A percentile compares a stretch with the other conserved stretches of the same genome.
Conservation (phyloP, 2,888 invertebrate species). For the Camptogramma bilineatum region DNA sequence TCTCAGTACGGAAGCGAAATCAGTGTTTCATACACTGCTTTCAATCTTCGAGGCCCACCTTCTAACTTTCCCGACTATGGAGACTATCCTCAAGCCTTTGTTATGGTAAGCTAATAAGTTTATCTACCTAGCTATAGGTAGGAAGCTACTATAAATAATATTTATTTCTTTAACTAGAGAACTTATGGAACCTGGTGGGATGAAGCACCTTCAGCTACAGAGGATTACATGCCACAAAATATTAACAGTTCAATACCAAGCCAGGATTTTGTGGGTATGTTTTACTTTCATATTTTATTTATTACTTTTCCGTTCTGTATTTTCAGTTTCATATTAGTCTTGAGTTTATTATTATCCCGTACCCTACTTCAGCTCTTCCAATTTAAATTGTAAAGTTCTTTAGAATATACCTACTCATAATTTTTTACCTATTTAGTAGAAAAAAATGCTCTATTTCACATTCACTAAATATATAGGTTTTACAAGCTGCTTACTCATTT, state of each 20-base stretch:
- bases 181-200: slow-evolving; percentile 95
- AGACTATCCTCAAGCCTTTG: slow-evolving; percentile 95
- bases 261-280: slow-evolving; percentile 92
- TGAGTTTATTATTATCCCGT: too few species aligned
- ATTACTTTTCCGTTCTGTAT: neutral
- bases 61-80: slow-evolving; percentile 95
- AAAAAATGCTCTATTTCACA: too few species aligned
- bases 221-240: slow-evolving; percentile 91
- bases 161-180: slow-evolving; percentile 81
- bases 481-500: too few species aligned
- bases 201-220: slow-evolving; percentile 89
- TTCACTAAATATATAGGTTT: too few species aligned
- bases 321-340: too few species aligned
- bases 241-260: slow-evolving; percentile 88
- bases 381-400: too few species aligned
- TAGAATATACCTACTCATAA: too few species aligned
- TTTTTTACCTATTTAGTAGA: too few species aligned
- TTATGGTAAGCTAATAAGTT: slow-evolving; percentile 88
- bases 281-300: slow-evolving; percentile 6
- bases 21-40: slow-evolving; percentile 95
- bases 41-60: slow-evolving; percentile 93
- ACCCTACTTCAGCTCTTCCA: too few species aligned
- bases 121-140: neutral
- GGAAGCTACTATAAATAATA: neutral
- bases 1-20: slow-evolving; percentile 96